Percentiles rank a stretch among this genome's conserved stretches.
phyloP scores from a whole-genome alignment of 1,140 invertebrate genomes.

The Augochlora pura region DNA sequence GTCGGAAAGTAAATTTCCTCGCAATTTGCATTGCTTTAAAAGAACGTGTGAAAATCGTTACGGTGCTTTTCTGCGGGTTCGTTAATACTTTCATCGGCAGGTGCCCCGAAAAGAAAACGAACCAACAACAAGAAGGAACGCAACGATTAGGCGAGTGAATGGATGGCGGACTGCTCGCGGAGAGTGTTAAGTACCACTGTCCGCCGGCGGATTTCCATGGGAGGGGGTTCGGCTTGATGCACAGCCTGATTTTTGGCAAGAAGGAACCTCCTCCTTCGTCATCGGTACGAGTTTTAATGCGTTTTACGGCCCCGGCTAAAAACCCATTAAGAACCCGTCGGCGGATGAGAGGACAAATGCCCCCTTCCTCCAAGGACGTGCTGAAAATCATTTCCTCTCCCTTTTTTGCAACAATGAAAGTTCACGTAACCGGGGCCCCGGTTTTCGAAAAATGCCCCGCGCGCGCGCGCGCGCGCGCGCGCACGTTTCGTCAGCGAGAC shows the following conservation, averaged over 20 bases:
- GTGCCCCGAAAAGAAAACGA: background rate
- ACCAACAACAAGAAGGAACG: background rate
- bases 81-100: no score
- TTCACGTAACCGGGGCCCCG: background rate
- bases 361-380: constrained; percentile 58
- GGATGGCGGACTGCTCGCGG: constrained; percentile 7
- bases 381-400: constrained; percentile 63
- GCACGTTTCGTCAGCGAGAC: no score
- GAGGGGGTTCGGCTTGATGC: constrained; percentile 47
- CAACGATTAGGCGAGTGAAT: background rate
- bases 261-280: constrained; percentile 71
- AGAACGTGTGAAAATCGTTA: no score
- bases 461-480: no score
- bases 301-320: constrained; percentile 74
- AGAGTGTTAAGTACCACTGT: constrained; percentile 67
- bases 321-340: constrained; percentile 73
- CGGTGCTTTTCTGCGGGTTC: no score
- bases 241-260: constrained; percentile 74
- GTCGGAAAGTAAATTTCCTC: no score
- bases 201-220: constrained; percentile 43
- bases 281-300: constrained; percentile 76
- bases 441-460: no score
- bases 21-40: no score
- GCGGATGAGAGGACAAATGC: constrained; percentile 69
- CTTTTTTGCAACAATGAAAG: constrained; percentile 51